phyloP scores from a whole-genome alignment of 2,797 vertebrate species.

The Chiloscyllium punctatum region DNA sequence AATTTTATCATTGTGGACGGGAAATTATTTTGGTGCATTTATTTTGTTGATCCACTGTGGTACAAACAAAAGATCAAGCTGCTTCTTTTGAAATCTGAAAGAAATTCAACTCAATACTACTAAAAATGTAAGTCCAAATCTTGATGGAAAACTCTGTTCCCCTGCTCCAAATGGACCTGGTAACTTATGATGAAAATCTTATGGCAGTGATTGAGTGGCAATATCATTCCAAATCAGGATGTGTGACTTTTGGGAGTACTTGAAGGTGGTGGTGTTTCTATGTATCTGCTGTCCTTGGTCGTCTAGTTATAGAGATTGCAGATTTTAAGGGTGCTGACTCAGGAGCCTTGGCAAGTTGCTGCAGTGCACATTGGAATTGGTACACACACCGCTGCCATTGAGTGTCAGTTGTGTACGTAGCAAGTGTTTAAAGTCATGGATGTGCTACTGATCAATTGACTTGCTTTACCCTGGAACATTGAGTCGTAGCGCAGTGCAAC shows the following conservation, averaged over 20 bases:
- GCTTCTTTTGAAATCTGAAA: not conserved
- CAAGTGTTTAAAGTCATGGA: no score
- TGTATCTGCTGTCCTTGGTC: not conserved
- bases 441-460: no score
- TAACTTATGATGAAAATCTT: not conserved
- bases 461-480: no score
- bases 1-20: not conserved
- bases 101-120: not conserved
- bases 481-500: no score
- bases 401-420: no score
- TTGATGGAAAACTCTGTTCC: not conserved
- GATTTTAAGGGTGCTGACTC: no score
- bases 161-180: not conserved
- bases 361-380: no score
- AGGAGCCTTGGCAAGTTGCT: no score
- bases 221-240: not conserved
- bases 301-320: not conserved
- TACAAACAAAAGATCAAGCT: not conserved
- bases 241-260: not conserved
- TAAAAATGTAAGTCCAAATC: not conserved
- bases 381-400: no score
- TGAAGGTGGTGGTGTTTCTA: not conserved
- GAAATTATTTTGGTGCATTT: not conserved
- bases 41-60: not conserved
- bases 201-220: not conserved